Evolutionary conservation across 2,888 invertebrate species (phyloP), one percentile per base, ranked within the genome.

Genomic region (Brachyptera putata): DNA sequence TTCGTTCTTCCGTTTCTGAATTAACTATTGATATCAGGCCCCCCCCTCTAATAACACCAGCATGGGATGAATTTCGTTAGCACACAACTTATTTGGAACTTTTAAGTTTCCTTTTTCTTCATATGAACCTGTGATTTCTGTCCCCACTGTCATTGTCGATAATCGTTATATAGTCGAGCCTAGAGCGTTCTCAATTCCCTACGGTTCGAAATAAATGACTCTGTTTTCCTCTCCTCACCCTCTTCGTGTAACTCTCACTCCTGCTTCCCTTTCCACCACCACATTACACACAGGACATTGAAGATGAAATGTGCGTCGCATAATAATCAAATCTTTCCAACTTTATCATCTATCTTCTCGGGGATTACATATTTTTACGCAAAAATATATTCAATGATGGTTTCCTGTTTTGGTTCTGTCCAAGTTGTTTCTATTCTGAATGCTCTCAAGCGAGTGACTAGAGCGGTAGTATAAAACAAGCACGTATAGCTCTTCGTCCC

Each of bases 141-240:
- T n/a, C n/a, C n/a, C n/a, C n/a, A n/a, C 36, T 16, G 55, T 41
- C 59, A 37, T 55, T 59, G 59, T 26, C 55, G 53, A 59, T 59
- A 59, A 59, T 59, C 59, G 59, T 59, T 59, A 59, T 59, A 59
- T 43, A 55, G 55, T 50, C 59, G 16, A 16, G 22, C 26, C 43
- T 21, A 24, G 37, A 30, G 30, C 18, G 43, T 55, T 24, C 55
- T 21, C 18, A 21, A 50, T 43, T 25, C 55, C 58, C 36, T 41
- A 53, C 34, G 21, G 36, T 21, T 22, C 36, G 18, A 18, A 34
- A 53, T 34, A 30, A 53, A 53, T 18, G 53, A 18, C 53, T n/a
- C 46, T 46, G 46, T 46, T 46, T 46, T 46, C 24, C 21, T 21
- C 46, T 24, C 46, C 13, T 24, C 3, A 21, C 24, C 3, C 24